A percentile compares a stretch with the other conserved stretches of the same genome.
Conservation (phyloP, 2,113 vertebrate genomes). For the Condylura cristata region DNA sequence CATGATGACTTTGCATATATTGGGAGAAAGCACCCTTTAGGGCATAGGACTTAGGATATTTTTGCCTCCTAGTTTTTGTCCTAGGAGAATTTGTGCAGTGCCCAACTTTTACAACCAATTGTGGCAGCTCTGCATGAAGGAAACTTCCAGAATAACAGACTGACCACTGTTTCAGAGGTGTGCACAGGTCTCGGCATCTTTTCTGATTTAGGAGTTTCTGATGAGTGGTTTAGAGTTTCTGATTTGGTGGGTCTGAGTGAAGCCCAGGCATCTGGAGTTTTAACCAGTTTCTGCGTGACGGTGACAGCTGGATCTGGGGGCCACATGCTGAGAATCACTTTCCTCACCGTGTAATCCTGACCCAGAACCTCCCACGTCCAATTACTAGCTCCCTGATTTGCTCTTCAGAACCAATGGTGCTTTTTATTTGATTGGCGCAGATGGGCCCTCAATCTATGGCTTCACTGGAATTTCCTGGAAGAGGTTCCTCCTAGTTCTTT, state of each 20-base stretch:
- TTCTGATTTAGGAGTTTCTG: background rate
- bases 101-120: background rate
- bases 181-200: background rate
- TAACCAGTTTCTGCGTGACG: background rate
- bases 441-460: background rate
- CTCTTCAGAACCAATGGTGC: background rate
- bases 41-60: background rate
- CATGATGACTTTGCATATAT: slow-evolving; percentile 1
- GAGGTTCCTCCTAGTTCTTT: background rate
- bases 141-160: background rate
- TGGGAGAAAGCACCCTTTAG: background rate
- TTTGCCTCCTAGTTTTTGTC: background rate
- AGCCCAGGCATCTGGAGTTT: background rate
- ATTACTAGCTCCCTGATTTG: background rate
- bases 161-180: background rate
- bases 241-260: background rate
- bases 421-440: background rate
- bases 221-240: background rate
- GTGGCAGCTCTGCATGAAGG: background rate
- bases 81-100: background rate
- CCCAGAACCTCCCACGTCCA: background rate
- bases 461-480: background rate
- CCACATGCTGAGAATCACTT: background rate
- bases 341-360: background rate
- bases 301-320: background rate